A percentile compares a stretch with the other conserved stretches of the same genome.
Evolutionary conservation across 2,888 invertebrate species (phyloP).

Genomic region (Alviniconcha strummeri): DNA sequence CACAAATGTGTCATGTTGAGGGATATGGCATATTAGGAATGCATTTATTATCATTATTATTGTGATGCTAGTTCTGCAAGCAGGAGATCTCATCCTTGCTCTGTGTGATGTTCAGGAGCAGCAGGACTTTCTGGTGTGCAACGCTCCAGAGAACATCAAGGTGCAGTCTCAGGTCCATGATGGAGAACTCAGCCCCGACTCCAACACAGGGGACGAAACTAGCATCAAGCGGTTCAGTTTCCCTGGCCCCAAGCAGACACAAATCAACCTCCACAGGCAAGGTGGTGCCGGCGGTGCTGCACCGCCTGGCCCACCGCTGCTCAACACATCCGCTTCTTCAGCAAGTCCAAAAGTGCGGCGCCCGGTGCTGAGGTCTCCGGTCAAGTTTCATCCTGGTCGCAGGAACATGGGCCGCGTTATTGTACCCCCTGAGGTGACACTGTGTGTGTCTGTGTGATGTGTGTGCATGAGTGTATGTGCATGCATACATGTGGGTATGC

Average conservation of each 20-base stretch:
- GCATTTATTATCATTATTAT: too few species aligned
- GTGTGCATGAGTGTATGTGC: conserved; percentile 6
- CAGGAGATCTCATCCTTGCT: too few species aligned
- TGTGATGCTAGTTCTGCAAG: too few species aligned
- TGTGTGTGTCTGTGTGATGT: conserved; percentile 2
- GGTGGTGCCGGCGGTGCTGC: neutral
- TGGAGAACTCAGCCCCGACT: conserved; percentile 38
- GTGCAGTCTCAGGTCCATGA: conserved; percentile 32
- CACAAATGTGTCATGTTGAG: too few species aligned
- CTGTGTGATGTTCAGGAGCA: conserved; percentile 33
- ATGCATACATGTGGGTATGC: neutral
- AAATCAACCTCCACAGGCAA: neutral
- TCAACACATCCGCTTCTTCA: conserved; percentile 43
- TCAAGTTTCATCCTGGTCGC: conserved; percentile 40
- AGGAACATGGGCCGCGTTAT: conserved; percentile 23
- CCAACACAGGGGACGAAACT: neutral
- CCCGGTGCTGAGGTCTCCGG: conserved; percentile 55
- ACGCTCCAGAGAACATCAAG: conserved; percentile 45
- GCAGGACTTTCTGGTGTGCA: conserved; percentile 42
- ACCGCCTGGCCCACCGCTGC: conserved; percentile 37
- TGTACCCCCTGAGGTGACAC: conserved; percentile 38
- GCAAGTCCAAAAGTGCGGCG: conserved; percentile 49
- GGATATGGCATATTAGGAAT: too few species aligned
- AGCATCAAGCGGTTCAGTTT: conserved; percentile 4
- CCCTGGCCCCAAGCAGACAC: conserved; percentile 29